Conservation (phyloP, 1,140 invertebrate genomes). For the Meteorus sp. region DNA sequence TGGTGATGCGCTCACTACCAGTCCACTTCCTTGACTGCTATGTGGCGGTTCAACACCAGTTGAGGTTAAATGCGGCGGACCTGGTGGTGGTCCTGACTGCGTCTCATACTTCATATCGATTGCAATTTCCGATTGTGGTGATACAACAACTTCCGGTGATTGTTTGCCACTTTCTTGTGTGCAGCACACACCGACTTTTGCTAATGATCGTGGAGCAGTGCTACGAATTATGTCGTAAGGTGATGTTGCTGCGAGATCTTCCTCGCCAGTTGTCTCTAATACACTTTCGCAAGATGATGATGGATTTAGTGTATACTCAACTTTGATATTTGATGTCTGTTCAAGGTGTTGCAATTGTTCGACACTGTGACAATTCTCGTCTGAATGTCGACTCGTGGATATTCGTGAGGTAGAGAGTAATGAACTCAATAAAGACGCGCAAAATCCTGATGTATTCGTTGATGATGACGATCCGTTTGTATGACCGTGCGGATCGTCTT, state of each 20-base stretch:
- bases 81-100: constrained; percentile 44
- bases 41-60: constrained; percentile 53
- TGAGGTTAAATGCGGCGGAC: constrained; percentile 45
- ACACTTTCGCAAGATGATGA: constrained; percentile 35
- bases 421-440: constrained; percentile 43
- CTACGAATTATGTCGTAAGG: constrained; percentile 43
- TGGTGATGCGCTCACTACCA: constrained; percentile 46
- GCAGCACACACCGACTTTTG: background rate
- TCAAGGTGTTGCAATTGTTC: constrained; percentile 18
- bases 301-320: constrained; percentile 35
- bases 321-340: constrained; percentile 29
- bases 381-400: constrained; percentile 25
- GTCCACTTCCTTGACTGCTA: constrained; percentile 48
- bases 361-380: constrained; percentile 30
- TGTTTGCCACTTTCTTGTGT: constrained; percentile 19
- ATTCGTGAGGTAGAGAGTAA: constrained; percentile 39
- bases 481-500: constrained; percentile 33
- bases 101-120: constrained; percentile 57
- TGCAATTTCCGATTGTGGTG: constrained; percentile 35
- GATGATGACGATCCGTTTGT: constrained; percentile 28
- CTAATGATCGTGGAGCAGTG: constrained; percentile 14
- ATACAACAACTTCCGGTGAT: constrained; percentile 20
- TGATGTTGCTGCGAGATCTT: constrained; percentile 36
- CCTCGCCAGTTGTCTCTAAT: constrained; percentile 34
- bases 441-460: constrained; percentile 33